Base-by-base conservation (phyloP, 2,888 invertebrate species). In the Brenthis daphne region DNA sequence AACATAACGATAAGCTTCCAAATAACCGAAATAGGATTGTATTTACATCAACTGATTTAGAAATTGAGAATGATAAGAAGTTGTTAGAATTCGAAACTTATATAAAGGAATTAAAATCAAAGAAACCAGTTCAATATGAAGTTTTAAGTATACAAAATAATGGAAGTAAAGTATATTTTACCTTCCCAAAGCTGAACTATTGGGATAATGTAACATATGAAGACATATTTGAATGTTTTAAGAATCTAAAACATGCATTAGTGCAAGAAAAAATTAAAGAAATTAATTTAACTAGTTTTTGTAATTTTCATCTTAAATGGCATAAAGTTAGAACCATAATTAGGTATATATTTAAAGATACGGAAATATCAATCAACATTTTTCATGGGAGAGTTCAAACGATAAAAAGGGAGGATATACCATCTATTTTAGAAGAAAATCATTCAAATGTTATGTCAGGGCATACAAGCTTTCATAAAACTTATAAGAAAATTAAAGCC, bases 121-220 rank as follows among this genome's bases (percentile, higher is more conserved):
- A 16, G 16, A 16, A 60, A 50, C 60, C 60, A 8, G 24, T 4
- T 24, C 50, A 60, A 50, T 20, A 50, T 24, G 50, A 60, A 48
- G 60, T 60, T 60, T 50, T 50, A 60, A 50, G 14, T 24, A 50
- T 60, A 60, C 11, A 12, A 60, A 29, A 60, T 24, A 60, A 60
- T 50, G 16, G 16, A 16, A 16, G 16, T 4, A 24, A 13, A 50
- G 12, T 43, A 60, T 75, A 70, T 55, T 55, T 55, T 24, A 20
- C 55, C 12, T 55, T 55, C 13, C 20, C 24, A 24, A 55, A 55
- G 20, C 6, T 55, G 5, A 55, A 55, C 8, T 55, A 55, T 55
- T 55, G 55, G 73, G 75, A 77, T 58, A 75, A 72, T 64, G 68
- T 73, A 24, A 64, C 66, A 11, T 77, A 78, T 68, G 67, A 75